Conservation (phyloP, 2,113 vertebrate species). For the Mugil cephalus region DNA sequence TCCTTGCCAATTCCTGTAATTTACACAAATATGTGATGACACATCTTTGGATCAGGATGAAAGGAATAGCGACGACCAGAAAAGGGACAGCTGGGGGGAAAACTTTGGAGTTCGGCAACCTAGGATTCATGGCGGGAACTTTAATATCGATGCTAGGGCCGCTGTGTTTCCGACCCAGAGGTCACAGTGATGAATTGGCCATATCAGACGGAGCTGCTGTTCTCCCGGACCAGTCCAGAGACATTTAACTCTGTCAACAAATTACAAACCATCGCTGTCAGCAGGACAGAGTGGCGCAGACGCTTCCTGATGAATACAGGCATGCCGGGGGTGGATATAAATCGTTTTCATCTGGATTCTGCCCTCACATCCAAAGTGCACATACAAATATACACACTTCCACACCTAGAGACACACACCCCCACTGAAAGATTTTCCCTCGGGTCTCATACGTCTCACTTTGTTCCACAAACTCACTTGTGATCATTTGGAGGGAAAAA, state of each 20-base stretch:
- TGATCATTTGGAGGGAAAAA: constrained; percentile 60
- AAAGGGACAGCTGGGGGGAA: constrained; percentile 41
- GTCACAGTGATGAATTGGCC: constrained; percentile 4
- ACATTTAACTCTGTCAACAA: constrained; percentile 57
- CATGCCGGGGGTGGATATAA: constrained; percentile 45
- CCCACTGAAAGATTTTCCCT: constrained; percentile 64
- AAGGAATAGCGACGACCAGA: constrained; percentile 23
- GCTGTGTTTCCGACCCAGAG: neutral
- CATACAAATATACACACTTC: constrained; percentile 26
- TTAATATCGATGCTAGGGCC: neutral
- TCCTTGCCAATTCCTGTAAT: constrained; percentile 42
- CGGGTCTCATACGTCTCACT: constrained; percentile 80
- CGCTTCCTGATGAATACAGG: constrained; percentile 60
- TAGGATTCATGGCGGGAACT: neutral
- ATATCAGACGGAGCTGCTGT: neutral
- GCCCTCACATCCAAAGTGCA: constrained; percentile 46
- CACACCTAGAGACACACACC: constrained; percentile 17
- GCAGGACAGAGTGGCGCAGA: constrained; percentile 44
- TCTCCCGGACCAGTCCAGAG: constrained; percentile 29
- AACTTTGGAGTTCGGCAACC: constrained; percentile 6
- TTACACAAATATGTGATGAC: constrained; percentile 59
- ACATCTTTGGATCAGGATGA: constrained; percentile 62
- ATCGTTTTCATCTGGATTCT: constrained; percentile 71
- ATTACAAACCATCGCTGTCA: constrained; percentile 69
- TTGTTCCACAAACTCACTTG: constrained; percentile 72